Conservation (phyloP, 1,140 invertebrate species). For the Hypsibius dujardini region DNA sequence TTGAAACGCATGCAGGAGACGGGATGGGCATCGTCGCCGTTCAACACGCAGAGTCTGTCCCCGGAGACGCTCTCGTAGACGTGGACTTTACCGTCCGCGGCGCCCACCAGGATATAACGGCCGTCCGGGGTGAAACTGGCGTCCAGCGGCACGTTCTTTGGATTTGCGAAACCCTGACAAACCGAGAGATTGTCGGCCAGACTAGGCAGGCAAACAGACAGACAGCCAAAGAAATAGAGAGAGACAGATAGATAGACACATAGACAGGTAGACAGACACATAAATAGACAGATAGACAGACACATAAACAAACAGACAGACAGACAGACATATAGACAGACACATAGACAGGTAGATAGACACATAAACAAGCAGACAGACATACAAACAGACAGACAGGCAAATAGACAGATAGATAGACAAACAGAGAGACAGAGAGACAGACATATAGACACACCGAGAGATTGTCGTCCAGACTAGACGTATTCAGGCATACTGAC, state of each 20-base stretch:
- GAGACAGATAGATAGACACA: no score
- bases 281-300: background rate
- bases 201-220: background rate
- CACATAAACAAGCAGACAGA: no score
- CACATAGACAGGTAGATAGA: no score
- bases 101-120: slow-evolving; percentile 20
- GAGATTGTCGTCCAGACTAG: background rate
- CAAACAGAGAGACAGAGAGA: background rate
- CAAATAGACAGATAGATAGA: no score
- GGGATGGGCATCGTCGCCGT: slow-evolving; percentile 80
- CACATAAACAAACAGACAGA: slow-evolving; percentile 14
- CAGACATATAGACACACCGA: slow-evolving; percentile 11
- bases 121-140: background rate
- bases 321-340: no score
- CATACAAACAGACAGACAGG: no score
- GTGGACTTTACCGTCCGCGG: slow-evolving; percentile 3
- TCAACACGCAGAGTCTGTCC: slow-evolving; percentile 56
- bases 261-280: no score
- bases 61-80: slow-evolving; percentile 24
- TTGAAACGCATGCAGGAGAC: slow-evolving; percentile 98
- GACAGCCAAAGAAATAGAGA: no score
- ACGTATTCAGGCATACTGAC: background rate
- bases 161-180: slow-evolving; percentile 17
- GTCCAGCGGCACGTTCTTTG: background rate
- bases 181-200: background rate